Evolutionary conservation across 2,888 invertebrate species (phyloP).

Genomic region (Nephrotoma flavescens): DNA sequence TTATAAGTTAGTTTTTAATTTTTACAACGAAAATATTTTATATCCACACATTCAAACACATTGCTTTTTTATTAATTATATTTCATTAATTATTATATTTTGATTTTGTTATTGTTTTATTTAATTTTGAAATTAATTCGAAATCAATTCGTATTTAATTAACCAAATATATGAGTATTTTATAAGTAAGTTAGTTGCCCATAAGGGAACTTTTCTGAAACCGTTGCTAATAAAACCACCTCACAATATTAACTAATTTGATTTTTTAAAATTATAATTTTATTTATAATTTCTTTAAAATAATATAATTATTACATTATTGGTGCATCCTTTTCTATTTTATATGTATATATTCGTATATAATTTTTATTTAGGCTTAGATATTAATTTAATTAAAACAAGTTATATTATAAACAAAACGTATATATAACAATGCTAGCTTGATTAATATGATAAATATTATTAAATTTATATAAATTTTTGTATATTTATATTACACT

Average conservation of each 20-base stretch:
- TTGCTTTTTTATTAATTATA: background rate
- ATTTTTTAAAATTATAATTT: background rate
- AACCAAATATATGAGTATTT: background rate
- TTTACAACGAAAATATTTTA: background rate
- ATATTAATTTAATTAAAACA: background rate
- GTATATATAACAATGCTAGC: background rate
- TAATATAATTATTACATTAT: background rate
- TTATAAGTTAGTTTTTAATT: background rate
- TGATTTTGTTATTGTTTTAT: background rate
- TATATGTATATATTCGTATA: background rate
- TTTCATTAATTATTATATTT: background rate
- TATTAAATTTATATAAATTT: too few relatives aligned
- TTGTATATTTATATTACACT: conserved; percentile 2
- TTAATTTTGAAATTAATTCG: background rate
- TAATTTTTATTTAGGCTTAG: background rate
- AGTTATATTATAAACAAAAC: background rate
- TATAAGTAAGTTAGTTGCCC: conserved; percentile 47
- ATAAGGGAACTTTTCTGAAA: conserved; percentile 58
- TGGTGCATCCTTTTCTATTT: background rate
- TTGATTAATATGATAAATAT: background rate
- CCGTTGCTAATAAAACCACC: conserved; percentile 31
- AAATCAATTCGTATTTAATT: background rate
- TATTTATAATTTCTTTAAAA: background rate
- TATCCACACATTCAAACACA: background rate
- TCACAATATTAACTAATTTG: background rate